phyloP scores from a whole-genome alignment of 37 sponge, comb jelly and placozoan genomes.

The Halisarca cf. caerulea region DNA sequence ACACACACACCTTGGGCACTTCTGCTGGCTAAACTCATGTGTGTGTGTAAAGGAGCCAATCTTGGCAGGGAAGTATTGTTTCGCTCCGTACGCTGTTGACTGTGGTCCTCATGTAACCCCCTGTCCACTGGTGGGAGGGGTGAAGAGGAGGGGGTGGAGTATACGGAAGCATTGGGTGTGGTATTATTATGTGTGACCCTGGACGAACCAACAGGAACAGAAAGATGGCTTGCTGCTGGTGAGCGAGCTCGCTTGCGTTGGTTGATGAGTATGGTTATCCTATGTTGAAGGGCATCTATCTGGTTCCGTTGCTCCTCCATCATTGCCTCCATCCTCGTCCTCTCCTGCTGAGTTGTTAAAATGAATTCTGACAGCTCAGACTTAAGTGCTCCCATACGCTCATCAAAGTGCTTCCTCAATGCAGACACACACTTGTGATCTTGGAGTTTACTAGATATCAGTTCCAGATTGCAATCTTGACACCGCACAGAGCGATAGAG shows the following conservation, averaged over 20 bases:
- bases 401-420: conserved; percentile 27
- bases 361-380: conserved; percentile 32
- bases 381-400: conserved; percentile 10
- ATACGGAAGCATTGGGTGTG: background rate
- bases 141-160: background rate
- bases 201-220: background rate
- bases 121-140: conserved; percentile 30
- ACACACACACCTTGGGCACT: background rate
- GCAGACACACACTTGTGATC: conserved; percentile 41
- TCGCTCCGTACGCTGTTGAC: conserved; percentile 5
- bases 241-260: background rate
- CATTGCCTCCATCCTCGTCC: conserved; percentile 6
- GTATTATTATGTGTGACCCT: no score
- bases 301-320: conserved; percentile 40
- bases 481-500: conserved; percentile 29
- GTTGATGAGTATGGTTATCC: background rate
- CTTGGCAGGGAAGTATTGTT: conserved; percentile 42
- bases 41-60: conserved; percentile 54
- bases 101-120: background rate
- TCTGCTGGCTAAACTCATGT: conserved; percentile 33
- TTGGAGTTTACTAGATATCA: background rate
- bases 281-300: conserved; percentile 25
- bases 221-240: background rate
- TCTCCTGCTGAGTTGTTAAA: conserved; percentile 18
- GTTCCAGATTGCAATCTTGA: conserved; percentile 20